Evolutionary conservation across 2,888 invertebrate genomes (phyloP).

Genomic region (Microctonus hyperodae): DNA sequence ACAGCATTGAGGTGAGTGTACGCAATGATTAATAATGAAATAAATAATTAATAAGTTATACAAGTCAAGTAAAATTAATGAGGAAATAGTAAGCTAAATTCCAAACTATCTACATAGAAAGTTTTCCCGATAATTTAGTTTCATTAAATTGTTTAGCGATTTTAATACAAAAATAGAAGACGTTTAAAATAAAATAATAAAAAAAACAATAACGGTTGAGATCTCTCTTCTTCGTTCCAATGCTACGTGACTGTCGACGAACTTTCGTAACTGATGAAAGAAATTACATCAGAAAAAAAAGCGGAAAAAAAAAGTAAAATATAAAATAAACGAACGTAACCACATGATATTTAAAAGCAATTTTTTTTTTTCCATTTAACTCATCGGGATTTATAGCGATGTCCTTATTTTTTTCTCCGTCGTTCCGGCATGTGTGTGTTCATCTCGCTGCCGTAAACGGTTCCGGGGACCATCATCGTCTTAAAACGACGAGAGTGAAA

Average conservation of each 20-base stretch:
- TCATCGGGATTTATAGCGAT: constrained; percentile 26
- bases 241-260: constrained; percentile 17
- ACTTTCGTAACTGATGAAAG: constrained; percentile 49
- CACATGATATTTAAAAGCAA: constrained; percentile 5
- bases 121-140: neutral
- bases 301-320: constrained; percentile 1
- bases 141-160: neutral
- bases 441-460: neutral
- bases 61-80: too few species aligned
- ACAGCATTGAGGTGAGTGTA: constrained; percentile 92
- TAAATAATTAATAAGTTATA: neutral
- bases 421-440: constrained; percentile 1
- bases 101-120: too few species aligned
- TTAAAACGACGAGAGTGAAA: constrained; percentile 31
- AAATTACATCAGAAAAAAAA: constrained; percentile 47
- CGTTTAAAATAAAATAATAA: neutral
- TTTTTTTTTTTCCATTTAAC: constrained; percentile 8
- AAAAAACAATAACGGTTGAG: neutral
- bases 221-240: constrained; percentile 16
- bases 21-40: neutral
- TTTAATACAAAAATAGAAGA: constrained; percentile 6
- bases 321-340: neutral
- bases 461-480: constrained; percentile 1
- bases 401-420: constrained; percentile 10
- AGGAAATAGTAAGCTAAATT: too few species aligned